Percentiles rank a stretch among this genome's conserved stretches.
Evolutionary conservation across 2,888 invertebrate species (phyloP).

Genomic region (Linnaemya vulpina): DNA sequence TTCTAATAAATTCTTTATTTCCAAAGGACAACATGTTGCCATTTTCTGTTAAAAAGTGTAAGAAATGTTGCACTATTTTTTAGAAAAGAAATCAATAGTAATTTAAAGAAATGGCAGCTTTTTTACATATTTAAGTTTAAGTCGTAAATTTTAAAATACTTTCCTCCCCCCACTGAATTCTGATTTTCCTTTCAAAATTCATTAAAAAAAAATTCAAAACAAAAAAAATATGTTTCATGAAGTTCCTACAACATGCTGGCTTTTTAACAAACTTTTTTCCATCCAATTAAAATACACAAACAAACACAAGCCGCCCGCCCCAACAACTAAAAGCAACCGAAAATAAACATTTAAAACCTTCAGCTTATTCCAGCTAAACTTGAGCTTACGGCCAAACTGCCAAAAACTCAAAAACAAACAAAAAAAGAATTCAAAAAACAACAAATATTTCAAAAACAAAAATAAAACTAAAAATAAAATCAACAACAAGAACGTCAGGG

Average conservation of each 20-base stretch:
- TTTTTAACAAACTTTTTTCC: constrained; percentile 17
- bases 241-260: not conserved
- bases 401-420: constrained; percentile 12
- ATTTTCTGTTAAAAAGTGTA: no score
- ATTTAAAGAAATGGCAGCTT: no score
- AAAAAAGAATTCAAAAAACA: constrained; percentile 12
- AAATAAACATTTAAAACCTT: constrained; percentile 41
- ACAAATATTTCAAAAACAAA: not conserved
- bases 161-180: not conserved
- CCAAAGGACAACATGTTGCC: no score
- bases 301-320: not conserved
- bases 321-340: constrained; percentile 4
- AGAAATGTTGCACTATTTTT: no score
- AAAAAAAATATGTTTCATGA: constrained; percentile 1
- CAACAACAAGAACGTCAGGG: constrained; percentile 27
- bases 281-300: constrained; percentile 19
- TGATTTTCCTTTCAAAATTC: constrained; percentile 27
- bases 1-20: no score
- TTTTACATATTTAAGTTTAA: no score
- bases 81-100: no score
- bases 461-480: constrained; percentile 6
- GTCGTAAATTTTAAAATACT: not conserved
- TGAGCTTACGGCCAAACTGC: constrained; percentile 48
- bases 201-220: constrained; percentile 1
- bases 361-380: constrained; percentile 23